Evolutionary conservation across 2,888 invertebrate genomes (phyloP), one percentile per base, ranked within the genome.

Genomic region (Scaptomyza polygonia): DNA sequence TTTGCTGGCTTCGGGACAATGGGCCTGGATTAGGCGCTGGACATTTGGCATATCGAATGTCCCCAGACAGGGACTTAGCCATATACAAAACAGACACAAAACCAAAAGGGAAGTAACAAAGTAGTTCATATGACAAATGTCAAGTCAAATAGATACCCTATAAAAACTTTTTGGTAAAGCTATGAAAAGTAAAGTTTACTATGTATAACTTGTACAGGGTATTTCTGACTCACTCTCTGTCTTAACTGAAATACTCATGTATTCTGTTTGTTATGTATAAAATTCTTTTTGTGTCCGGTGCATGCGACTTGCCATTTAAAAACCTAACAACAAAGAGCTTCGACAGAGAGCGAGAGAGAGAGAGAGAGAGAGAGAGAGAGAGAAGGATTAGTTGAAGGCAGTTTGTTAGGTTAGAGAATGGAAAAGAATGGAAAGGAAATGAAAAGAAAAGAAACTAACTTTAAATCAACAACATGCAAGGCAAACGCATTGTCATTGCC

Each of bases 401-500:
- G 14, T 36, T n/a, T n/a, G n/a, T n/a, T n/a, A n/a, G 6, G 32
- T 34, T 34, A 5, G 32, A 56, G 53, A 62, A 69, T 62, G 61
- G 53, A 25, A 62, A 45, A n/a, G 58, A 58, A 44, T 30, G 63
- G 48, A 12, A 65, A 67, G 78, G 70, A 72, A 84, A 78, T 54
- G 74, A 63, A 65, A 67, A 75, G 70, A 72, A 84, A 78, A 53
- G 74, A 63, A 81, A 72, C 72, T 81, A 66, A 75, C 68, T 78
- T 72, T 65, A 84, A 84, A 72, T 80, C 84, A 84, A 80, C 72
- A 84, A 75, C 81, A 83, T 72, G 72, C 68, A 49, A 67, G 55
- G 67, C 62, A 55, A 39, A 71, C 55, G 53, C 52, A 44, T 29
- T 54, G 25, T 18, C 32, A 34, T 40, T 16, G 39, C 48, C 53